Conservation (phyloP, 2,113 vertebrate species). For the Carassius gibelio region DNA sequence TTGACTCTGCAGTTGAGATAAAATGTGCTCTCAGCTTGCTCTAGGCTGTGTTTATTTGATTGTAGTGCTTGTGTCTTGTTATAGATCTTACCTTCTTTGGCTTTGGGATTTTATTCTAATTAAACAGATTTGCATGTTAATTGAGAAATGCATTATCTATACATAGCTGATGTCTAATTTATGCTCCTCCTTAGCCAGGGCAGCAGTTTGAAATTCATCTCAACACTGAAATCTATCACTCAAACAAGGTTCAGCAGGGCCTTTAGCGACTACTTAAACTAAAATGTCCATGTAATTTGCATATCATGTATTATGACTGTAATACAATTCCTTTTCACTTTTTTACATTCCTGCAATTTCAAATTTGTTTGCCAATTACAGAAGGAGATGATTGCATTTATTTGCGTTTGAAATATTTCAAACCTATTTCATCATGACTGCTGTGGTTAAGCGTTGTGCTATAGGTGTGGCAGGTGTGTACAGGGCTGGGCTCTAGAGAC, state of each 20-base stretch:
- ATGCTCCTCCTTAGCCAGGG: not conserved
- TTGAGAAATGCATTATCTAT: not conserved
- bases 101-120: slow-evolving; percentile 25
- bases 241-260: not conserved
- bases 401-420: not conserved
- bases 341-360: not conserved
- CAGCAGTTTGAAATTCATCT: not conserved
- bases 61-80: slow-evolving; percentile 3
- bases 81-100: slow-evolving; percentile 8
- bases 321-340: not conserved
- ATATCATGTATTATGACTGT: not conserved
- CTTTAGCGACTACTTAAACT: not conserved
- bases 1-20: slow-evolving; percentile 5
- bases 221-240: not conserved
- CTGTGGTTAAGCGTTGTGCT: not conserved
- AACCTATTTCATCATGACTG: not conserved
- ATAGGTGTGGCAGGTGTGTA: slow-evolving; percentile 46
- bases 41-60: not conserved
- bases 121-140: slow-evolving; percentile 21
- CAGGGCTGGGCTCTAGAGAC: slow-evolving; percentile 7
- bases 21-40: not conserved
- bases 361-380: not conserved
- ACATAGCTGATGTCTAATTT: not conserved
- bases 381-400: not conserved
- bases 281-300: not conserved